Percentiles rank a stretch among this genome's conserved stretches.
These are phyloP conservation scores for Gnathonemus longibarbis DNA, from an alignment of 2,113 vertebrate species.

Conservation along the genomic window DNA sequence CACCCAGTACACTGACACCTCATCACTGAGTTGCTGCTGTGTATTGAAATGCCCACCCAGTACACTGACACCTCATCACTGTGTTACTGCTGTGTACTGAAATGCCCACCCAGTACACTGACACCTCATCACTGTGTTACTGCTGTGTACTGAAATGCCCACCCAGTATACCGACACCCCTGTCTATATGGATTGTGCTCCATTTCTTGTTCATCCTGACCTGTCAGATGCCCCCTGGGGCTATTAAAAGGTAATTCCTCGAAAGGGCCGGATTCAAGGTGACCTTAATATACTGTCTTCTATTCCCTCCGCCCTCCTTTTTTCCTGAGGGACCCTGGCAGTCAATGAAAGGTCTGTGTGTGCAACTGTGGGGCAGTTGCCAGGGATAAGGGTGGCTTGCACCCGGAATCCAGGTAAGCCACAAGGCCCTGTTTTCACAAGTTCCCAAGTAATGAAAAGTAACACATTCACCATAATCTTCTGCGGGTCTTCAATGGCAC, in stretches of 20 bases:
- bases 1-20: not conserved
- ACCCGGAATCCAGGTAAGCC: not conserved
- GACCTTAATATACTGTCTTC: not conserved
- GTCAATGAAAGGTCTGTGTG: not conserved
- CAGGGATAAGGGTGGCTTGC: not conserved
- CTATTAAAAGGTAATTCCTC: not conserved
- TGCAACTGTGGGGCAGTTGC: not conserved
- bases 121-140: not conserved
- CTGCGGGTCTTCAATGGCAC: constrained; percentile 33
- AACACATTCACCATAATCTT: not conserved
- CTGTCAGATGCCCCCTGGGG: not conserved
- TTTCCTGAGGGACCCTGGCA: not conserved
- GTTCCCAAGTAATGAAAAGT: not conserved
- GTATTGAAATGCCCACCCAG: not conserved
- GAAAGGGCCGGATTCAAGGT: not conserved
- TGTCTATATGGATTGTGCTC: not conserved
- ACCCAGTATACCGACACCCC: not conserved
- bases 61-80: not conserved
- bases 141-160: not conserved
- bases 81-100: not conserved
- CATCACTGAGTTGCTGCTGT: not conserved
- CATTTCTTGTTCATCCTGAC: not conserved
- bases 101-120: not conserved
- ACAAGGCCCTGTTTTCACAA: not conserved
- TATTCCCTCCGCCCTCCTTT: not conserved